Evolutionary conservation across 2,888 invertebrate genomes (phyloP).

Genomic region (Thereva unica): DNA sequence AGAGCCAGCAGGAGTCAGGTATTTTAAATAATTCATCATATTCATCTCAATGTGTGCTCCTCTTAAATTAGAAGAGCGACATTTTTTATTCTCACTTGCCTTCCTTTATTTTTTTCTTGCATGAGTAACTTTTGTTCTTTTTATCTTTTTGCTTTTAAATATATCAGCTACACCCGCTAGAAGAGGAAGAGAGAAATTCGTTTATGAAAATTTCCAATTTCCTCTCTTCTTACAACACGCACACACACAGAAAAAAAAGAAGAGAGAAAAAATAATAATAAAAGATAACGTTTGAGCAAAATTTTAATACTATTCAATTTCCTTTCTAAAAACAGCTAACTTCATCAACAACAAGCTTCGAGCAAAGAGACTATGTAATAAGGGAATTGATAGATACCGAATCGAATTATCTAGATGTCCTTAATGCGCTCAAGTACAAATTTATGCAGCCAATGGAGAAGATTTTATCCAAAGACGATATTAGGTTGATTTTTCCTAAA

Average conservation of each 20-base stretch:
- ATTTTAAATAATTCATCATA: constrained; percentile 42
- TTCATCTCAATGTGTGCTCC: not conserved
- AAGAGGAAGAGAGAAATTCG: not conserved
- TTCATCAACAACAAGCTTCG: constrained; percentile 66
- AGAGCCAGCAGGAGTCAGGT: constrained; percentile 61
- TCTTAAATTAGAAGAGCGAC: too few species aligned
- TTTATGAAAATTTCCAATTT: too few species aligned
- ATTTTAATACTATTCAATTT: constrained; percentile 48
- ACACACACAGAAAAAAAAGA: too few species aligned
- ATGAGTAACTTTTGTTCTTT: not conserved
- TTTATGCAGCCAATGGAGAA: constrained; percentile 78
- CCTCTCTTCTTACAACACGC: too few species aligned
- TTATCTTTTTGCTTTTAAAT: not conserved
- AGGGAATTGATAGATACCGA: constrained; percentile 96
- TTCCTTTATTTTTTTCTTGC: too few species aligned
- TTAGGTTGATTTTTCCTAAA: constrained; percentile 83
- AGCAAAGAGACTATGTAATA: constrained; percentile 91
- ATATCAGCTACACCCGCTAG: not conserved
- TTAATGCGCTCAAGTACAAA: constrained; percentile 79
- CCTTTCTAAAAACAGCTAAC: constrained; percentile 55
- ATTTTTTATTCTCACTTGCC: too few species aligned
- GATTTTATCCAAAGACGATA: constrained; percentile 74
- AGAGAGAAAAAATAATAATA: too few species aligned
- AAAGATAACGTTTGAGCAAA: not conserved
- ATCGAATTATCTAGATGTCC: constrained; percentile 92